phyloP scores from a whole-genome alignment of 1,140 invertebrate species.

The Drosophila trapezifrons region DNA sequence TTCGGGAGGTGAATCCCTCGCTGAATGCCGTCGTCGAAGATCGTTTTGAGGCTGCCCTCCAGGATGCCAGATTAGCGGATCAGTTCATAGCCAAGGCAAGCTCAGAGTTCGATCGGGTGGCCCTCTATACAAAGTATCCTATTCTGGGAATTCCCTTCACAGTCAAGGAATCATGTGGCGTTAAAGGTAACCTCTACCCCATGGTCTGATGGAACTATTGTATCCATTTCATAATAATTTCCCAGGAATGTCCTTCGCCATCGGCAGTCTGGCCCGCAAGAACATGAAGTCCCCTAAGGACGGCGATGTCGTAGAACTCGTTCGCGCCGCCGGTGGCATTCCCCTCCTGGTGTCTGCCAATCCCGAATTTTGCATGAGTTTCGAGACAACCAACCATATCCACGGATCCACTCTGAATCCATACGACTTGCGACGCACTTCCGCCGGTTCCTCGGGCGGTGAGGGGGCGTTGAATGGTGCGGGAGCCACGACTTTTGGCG shows the following conservation, averaged over 20 bases:
- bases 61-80: conserved; percentile 88
- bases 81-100: conserved; percentile 59
- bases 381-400: conserved; percentile 89
- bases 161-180: conserved; percentile 89
- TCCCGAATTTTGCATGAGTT: conserved; percentile 91
- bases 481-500: conserved; percentile 90
- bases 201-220: background rate
- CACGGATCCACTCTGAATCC: conserved; percentile 92
- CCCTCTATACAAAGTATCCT: conserved; percentile 86
- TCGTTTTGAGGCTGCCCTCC: conserved; percentile 88
- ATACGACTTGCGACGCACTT: conserved; percentile 87
- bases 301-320: conserved; percentile 86
- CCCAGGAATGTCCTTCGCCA: conserved; percentile 85
- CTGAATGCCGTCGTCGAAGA: conserved; percentile 91
- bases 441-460: conserved; percentile 91
- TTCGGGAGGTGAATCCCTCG: conserved; percentile 89
- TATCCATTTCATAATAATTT: background rate
- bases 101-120: conserved; percentile 84
- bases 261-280: conserved; percentile 86
- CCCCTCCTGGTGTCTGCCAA: conserved; percentile 91
- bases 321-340: conserved; percentile 90
- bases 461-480: conserved; percentile 89
- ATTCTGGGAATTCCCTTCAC: conserved; percentile 92
- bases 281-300: conserved; percentile 87
- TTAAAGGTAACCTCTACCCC: conserved; percentile 85